These are phyloP conservation scores for Strix uralensis DNA, from an alignment of 2,113 vertebrate genomes.

Conservation along the genomic window DNA sequence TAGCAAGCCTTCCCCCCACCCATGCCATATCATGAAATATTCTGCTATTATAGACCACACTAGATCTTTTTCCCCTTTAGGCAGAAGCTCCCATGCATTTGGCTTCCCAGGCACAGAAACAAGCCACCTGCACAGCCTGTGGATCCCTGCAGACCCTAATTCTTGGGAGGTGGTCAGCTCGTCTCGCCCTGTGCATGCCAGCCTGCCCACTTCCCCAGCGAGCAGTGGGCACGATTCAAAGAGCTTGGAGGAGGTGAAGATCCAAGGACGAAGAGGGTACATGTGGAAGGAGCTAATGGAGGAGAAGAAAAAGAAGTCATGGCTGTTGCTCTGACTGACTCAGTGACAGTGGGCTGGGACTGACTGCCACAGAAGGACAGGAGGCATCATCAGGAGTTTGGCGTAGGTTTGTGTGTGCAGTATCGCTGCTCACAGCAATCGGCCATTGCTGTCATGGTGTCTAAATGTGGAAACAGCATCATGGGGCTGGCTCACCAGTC, in stretches of 20 bases:
- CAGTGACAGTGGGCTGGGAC: not conserved
- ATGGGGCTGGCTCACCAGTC: not conserved
- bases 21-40: not conserved
- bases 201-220: not conserved
- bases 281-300: not conserved
- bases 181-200: not conserved
- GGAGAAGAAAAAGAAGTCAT: not conserved
- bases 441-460: not conserved
- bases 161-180: not conserved
- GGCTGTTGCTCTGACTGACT: not conserved
- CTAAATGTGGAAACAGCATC: not conserved
- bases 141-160: not conserved
- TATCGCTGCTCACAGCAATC: not conserved
- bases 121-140: not conserved
- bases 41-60: not conserved
- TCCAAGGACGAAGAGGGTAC: not conserved
- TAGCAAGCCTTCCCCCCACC: not conserved
- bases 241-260: not conserved
- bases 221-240: not conserved
- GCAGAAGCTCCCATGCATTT: not conserved
- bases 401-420: rapidly evolving
- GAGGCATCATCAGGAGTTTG: not conserved
- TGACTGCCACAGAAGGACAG: not conserved
- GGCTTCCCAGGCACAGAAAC: not conserved
- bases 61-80: not conserved